phyloP scores from a whole-genome alignment of 53 echinoderm and acorn worm species.

The Temnopleurus reevesii region DNA sequence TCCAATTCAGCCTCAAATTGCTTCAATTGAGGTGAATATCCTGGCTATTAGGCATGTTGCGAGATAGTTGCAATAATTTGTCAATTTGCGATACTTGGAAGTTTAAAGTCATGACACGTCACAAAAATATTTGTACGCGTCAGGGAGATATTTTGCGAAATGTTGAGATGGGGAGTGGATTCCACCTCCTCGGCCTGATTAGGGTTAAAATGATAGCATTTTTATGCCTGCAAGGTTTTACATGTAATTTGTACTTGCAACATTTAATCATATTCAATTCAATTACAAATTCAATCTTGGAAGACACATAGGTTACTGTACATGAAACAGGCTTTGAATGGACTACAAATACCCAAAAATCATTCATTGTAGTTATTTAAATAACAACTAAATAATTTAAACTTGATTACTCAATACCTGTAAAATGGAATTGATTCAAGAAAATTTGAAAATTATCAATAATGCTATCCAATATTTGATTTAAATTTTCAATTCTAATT shows the following conservation, averaged over 20 bases:
- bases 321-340: neutral
- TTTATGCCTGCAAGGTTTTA: neutral
- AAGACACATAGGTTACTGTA: conserved; percentile 11
- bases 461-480: neutral
- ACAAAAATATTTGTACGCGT: neutral
- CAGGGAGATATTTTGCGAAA: no score
- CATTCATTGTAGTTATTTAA: neutral
- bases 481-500: neutral
- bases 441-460: neutral
- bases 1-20: no score
- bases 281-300: neutral
- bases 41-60: no score
- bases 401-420: no score
- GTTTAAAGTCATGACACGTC: no score
- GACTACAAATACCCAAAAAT: neutral
- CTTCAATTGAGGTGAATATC: no score
- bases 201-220: neutral
- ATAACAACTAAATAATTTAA: neutral
- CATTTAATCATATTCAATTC: no score
- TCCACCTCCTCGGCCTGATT: neutral
- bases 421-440: neutral
- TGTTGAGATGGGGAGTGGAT: no score
- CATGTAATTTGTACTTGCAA: neutral
- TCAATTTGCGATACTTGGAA: no score
- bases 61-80: no score